phyloP scores from a whole-genome alignment of 1,140 invertebrate species.

The Lamellibrachia luymesi region DNA sequence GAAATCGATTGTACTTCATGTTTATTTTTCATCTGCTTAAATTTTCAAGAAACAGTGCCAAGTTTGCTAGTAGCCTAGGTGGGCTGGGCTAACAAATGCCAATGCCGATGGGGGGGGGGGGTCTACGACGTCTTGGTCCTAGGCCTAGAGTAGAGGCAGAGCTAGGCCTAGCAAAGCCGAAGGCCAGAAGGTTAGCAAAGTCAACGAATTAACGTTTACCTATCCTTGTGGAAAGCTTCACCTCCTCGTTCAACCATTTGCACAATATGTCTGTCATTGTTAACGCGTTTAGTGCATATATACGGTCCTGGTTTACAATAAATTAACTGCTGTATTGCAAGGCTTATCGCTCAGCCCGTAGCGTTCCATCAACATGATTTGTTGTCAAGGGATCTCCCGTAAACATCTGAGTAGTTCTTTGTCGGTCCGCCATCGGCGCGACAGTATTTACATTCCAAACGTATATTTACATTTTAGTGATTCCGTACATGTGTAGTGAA shows the following conservation, averaged over 20 bases:
- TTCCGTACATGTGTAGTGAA: not conserved
- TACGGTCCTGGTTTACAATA: not conserved
- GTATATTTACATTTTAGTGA: not conserved
- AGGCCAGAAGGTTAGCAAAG: not conserved
- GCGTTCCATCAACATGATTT: not conserved
- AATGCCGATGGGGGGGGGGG: not conserved
- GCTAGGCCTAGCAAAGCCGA: not conserved
- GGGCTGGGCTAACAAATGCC: not conserved
- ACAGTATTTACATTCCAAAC: not conserved
- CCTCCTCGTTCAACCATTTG: conserved; percentile 55
- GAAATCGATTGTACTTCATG: no score
- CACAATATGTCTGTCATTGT: conserved; percentile 56
- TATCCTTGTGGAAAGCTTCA: conserved; percentile 46
- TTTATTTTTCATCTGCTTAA: no score
- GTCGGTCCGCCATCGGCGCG: not conserved
- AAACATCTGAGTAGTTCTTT: not conserved
- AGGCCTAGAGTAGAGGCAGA: not conserved
- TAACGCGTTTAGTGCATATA: not conserved
- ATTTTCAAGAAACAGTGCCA: no score
- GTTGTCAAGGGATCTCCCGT: not conserved
- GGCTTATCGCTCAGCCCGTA: not conserved
- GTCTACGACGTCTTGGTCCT: not conserved
- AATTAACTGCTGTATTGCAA: not conserved
- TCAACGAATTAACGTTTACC: conserved; percentile 34
- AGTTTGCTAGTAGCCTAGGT: not conserved